Base-by-base conservation (phyloP, 35 echinoderm and acorn worm species). In the Ophiothrix spiculata region DNA sequence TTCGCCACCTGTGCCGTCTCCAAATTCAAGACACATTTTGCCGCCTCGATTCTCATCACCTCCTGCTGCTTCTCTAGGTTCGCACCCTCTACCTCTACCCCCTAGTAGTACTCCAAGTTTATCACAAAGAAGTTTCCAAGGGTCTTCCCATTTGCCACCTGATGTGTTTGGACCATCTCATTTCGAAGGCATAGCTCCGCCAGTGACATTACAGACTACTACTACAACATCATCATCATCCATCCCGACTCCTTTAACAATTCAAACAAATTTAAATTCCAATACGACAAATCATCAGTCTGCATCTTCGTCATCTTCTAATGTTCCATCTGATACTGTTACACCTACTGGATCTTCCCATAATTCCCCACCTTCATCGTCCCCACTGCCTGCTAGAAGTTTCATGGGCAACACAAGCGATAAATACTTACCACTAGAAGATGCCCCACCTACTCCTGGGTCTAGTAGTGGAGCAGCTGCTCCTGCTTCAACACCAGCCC, bases 361-460 rank as follows among this genome's bases (percentile, higher is more conserved):
- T n/a, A n/a, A n/a, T n/a, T 81, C 88, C 3, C 39, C 88, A 56
- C 34, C 81, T 33, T 39, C 39, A 21, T 40, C 42, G 40, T 56
- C 74, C 32, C 31, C 38, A 46, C 35, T 77, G 32, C 56, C 89
- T 31, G 54, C 40, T 19, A 78, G 89, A 74, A 54, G 49, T 10
- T 37, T 86, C 29, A 25, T 90, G 8, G 90, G 90, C 23, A 92
- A 90, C 82, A 90, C 69, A 37, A 97, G 94, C 64, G 90, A 97
- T 40, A 97, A 97, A 60, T 97, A 97, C 64, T 84, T 97, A 0
- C 94, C 94, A 45, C 86, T 97, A 16, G 94, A 97, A 75, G 39
- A 88, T 16, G 41, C 86, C 25, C 82, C 87, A 14, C 37, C 84
- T 0, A 83, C 77, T 17, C 86, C 56, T 39, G 13, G 83, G 12